Percentiles rank a stretch among this genome's conserved stretches.
Conservation (phyloP, 2,888 invertebrate genomes). For the Argyresthia albistria region DNA sequence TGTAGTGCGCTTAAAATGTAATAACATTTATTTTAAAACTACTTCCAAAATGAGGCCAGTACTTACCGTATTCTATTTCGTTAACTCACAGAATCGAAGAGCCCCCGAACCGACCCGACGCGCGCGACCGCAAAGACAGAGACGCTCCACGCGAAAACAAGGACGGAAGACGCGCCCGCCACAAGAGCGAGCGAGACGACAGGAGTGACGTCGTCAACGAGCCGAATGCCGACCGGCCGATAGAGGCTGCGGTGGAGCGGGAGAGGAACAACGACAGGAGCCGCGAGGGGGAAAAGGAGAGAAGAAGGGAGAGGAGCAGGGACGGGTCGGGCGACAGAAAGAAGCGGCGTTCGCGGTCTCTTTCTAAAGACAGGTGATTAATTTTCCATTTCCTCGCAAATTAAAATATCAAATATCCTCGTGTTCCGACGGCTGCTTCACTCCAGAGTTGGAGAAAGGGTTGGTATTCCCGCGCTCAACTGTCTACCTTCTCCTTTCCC, state of each 20-base stretch:
- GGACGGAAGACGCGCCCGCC: conserved; percentile 18
- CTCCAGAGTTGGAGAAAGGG: too few species aligned
- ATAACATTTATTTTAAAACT: too few species aligned
- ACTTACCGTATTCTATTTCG: too few species aligned
- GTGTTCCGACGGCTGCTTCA: too few species aligned
- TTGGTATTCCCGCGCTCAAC: too few species aligned
- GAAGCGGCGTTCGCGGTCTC: conserved; percentile 31
- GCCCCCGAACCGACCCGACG: conserved; percentile 23
- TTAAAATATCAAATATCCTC: too few species aligned
- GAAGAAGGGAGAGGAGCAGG: conserved; percentile 4
- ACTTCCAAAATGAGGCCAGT: too few species aligned
- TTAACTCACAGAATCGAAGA: conserved; percentile 23
- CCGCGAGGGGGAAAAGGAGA: conserved; percentile 4
- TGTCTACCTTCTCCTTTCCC: too few species aligned
- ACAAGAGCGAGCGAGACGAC: conserved; percentile 17
- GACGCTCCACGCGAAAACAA: conserved; percentile 12
- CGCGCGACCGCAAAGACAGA: conserved; percentile 14
- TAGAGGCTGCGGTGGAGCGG: background rate
- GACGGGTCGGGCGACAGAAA: conserved; percentile 5
- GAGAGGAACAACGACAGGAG: background rate
- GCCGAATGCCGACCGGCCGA: background rate
- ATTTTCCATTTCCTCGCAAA: background rate
- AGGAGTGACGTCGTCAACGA: conserved; percentile 11
- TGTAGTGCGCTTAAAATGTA: too few species aligned
- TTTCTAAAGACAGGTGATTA: conserved; percentile 22